phyloP scores from a whole-genome alignment of 2,797 vertebrate genomes.

The Sarcoramphus papa region DNA sequence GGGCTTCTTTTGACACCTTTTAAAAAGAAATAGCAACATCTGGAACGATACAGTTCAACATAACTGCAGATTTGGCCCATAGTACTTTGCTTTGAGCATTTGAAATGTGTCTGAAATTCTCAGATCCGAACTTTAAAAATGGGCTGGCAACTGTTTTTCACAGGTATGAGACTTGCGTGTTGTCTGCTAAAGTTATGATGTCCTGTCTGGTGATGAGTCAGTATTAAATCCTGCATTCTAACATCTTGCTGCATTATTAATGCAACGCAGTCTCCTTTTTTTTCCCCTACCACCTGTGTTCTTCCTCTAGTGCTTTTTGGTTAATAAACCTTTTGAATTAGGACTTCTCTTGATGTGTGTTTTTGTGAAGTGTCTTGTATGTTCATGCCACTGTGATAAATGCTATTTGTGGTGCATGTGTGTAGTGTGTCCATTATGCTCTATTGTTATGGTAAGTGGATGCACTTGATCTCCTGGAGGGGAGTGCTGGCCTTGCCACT shows the following conservation, averaged over 20 bases:
- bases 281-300: fast-evolving
- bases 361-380: not conserved
- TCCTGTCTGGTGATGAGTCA: not conserved
- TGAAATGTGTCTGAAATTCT: not conserved
- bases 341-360: not conserved
- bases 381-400: not conserved
- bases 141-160: not conserved
- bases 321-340: not conserved
- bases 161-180: not conserved
- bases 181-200: not conserved
- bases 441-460: not conserved
- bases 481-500: not conserved
- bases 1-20: not conserved
- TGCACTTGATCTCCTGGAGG: constrained; percentile 36
- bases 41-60: not conserved
- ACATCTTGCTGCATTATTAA: not conserved
- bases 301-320: not conserved
- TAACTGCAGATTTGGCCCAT: not conserved
- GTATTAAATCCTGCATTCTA: not conserved
- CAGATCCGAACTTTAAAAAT: not conserved
- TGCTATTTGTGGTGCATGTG: not conserved
- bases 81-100: not conserved
- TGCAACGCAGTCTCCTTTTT: not conserved
- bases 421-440: not conserved
- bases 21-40: not conserved